Evolutionary conservation across 2,888 invertebrate genomes (phyloP), one percentile per base, ranked within the genome.

Genomic region (Altica lythri): DNA sequence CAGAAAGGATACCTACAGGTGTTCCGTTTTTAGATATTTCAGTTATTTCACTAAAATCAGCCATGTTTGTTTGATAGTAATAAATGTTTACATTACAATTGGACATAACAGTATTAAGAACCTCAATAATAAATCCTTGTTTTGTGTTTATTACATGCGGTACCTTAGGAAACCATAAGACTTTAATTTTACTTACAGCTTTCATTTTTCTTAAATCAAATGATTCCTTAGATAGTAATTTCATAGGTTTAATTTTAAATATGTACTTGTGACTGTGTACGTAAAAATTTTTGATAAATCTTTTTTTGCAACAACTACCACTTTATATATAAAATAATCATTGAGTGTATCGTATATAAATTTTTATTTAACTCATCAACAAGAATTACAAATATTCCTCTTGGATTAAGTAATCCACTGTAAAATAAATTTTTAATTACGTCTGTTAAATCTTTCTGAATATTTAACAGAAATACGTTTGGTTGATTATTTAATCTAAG

Each of bases 321-420:
- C 38, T 3, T 38, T 38, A 12, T 38, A 38, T 18, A 38, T 38
- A 12, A 38, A 38, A 19, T 38, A 18, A 10, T 38, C 16, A 10
- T 38, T 8, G 6, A 38, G 10, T 10, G 10, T 38, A 18, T 19
- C 10, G n/a, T n/a, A n/a, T n/a, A n/a, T n/a, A n/a, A n/a, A n/a
- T n/a, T n/a, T n/a, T n/a, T n/a, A n/a, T n/a, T n/a, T n/a, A n/a
- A n/a, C n/a, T 38, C n/a, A 12, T 38, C 2, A 8, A 19, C 19
- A 18, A 38, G 6, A 19, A 38, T 38, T 18, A 38, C 8, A 16
- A 38, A 38, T 19, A 18, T 38, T n/a, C 6, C 12, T 38, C 38
- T 9, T 19, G 38, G 6, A 2, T 38, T 38, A 3, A 18, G 12
- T 18, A 38, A 12, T 5, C 14, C 38, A 1, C n/a, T 19, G 10